Evolutionary conservation across 2,888 invertebrate genomes (phyloP), one percentile per base, ranked within the genome.

Genomic region (Epinotia ramella): DNA sequence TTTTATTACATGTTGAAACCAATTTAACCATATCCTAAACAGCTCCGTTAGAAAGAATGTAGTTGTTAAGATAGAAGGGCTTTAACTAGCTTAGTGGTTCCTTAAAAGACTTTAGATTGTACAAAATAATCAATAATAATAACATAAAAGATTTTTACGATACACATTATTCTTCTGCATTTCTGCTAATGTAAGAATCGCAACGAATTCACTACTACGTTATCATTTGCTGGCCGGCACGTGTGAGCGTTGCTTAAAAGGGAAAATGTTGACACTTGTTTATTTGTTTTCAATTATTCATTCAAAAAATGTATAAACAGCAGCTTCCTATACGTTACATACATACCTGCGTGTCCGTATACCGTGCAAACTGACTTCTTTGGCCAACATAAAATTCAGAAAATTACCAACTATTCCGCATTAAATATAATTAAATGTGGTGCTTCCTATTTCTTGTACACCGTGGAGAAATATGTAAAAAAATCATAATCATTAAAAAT

Each of bases 71-170:
- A 92, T 93, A 92, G 93, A 88, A 90, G 77, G 89, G 93, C 93
- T 94, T 94, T 94, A 94, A 94, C 81, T 94, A 94, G 93, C 87
- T 93, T 93, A 93, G 93, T 86, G 84, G 90, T 89, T 91, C 85
- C 89, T 84, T 89, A 84, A 88, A 93, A 92, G 92, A 92, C 92
- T 90, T 88, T 92, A 92, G 92, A 91, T 83, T 90, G 91, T 91
- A 91, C 90, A 91, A 90, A 91, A 81, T 81, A 82, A 80, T 81
- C 80, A 73, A 82, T 80, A 81, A 82, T 79, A 75, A 79, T 77
- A 75, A 28, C 79, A 81, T 78, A 80, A 80, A 80, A 56, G 28
- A 72, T 76, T 76, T 76, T 72, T 72, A 76, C 76, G 46, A 59
- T 60, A 71, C 68, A 65, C 33, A 46, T 28, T 20, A 56, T 44